Conservation (phyloP, 1,140 invertebrate genomes). For the Aphaenogaster ashmeadi region DNA sequence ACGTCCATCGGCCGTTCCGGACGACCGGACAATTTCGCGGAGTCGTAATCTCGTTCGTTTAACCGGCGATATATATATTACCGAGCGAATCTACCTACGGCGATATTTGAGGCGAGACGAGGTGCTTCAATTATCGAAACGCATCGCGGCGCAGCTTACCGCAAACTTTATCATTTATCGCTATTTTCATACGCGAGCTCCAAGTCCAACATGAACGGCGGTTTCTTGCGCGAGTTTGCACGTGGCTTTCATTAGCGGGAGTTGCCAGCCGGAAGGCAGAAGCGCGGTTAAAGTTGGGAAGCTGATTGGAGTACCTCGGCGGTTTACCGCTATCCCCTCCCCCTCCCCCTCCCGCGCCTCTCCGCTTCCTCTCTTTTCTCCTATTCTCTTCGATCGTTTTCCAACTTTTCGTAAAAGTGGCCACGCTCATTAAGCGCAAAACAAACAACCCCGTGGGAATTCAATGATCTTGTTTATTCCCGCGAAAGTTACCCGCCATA, state of each 20-base stretch:
- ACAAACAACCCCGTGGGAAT: constrained; percentile 37
- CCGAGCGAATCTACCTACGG: neutral
- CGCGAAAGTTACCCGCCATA: neutral
- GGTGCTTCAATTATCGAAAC: constrained; percentile 16
- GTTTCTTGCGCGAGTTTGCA: constrained; percentile 59
- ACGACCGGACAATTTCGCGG: neutral
- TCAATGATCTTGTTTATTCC: constrained; percentile 37
- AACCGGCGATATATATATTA: neutral
- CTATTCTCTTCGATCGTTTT: constrained; percentile 43
- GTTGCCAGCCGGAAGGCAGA: constrained; percentile 58
- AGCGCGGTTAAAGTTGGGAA: constrained; percentile 60
- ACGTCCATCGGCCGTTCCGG: neutral
- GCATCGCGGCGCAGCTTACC: neutral
- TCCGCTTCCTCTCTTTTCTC: neutral
- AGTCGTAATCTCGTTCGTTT: neutral
- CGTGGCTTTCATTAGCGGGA: constrained; percentile 53
- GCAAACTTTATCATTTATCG: constrained; percentile 45
- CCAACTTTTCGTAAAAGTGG: constrained; percentile 48
- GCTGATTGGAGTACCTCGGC: constrained; percentile 54
- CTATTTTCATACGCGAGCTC: constrained; percentile 72
- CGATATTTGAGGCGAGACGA: neutral
- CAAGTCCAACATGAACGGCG: constrained; percentile 23
- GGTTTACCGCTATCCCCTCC: constrained; percentile 34
- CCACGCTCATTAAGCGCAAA: constrained; percentile 31
- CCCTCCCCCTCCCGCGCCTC: neutral